A percentile compares a stretch with the other conserved stretches of the same genome.
Conservation (phyloP, 2,888 invertebrate species). For the Polydrusus pterygomalis region DNA sequence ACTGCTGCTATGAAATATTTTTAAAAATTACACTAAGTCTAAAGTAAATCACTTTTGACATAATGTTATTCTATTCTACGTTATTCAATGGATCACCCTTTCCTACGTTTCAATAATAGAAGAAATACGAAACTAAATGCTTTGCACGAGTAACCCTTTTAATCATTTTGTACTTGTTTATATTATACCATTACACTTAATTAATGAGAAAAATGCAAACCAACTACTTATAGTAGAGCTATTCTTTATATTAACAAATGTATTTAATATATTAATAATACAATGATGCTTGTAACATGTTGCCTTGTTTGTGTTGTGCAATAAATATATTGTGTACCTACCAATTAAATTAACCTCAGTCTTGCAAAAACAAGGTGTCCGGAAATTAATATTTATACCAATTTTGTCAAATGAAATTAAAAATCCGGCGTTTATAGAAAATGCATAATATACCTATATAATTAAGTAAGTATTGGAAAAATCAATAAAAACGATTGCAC, state of each 20-base stretch:
- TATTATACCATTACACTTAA: conserved; percentile 48
- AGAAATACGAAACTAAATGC: conserved; percentile 18
- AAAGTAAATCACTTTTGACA: too few species aligned
- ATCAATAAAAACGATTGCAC: conserved; percentile 2
- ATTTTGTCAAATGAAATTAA: conserved; percentile 7
- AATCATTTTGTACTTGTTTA: conserved; percentile 53
- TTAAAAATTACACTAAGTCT: too few species aligned
- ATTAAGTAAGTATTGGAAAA: too few species aligned
- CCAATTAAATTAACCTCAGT: neutral
- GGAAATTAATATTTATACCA: conserved; percentile 8
- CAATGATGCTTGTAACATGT: neutral
- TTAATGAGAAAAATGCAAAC: conserved; percentile 52
- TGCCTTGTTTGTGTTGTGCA: neutral
- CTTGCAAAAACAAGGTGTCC: neutral
- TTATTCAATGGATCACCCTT: conserved; percentile 1
- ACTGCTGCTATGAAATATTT: too few species aligned
- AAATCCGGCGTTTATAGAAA: neutral
- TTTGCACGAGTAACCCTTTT: conserved; percentile 52
- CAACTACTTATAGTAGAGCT: conserved; percentile 26
- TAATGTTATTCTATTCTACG: neutral
- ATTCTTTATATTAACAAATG: conserved; percentile 28
- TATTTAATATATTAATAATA: conserved; percentile 30
- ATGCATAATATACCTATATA: neutral
- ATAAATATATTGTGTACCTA: neutral
- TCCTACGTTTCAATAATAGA: conserved; percentile 3